These are phyloP conservation scores for Triplophysa siluroides DNA, from an alignment of 2,113 vertebrate genomes.

Conservation along the genomic window DNA sequence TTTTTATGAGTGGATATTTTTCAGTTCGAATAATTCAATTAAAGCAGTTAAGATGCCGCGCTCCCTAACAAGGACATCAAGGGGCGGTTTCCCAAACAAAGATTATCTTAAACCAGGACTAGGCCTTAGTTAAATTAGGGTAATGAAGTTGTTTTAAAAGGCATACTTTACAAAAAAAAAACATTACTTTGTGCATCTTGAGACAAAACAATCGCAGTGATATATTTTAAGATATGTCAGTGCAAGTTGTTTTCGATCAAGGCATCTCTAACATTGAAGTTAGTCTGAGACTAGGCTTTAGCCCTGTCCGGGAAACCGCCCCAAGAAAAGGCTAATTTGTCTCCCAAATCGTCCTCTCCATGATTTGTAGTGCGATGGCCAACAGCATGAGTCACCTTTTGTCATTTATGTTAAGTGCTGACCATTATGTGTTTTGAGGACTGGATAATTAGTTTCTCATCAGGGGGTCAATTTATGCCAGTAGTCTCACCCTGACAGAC, in stretches of 20 bases:
- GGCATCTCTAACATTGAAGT: too few species aligned
- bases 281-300: too few species aligned
- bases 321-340: neutral
- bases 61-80: neutral
- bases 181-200: too few species aligned
- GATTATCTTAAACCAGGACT: too few species aligned
- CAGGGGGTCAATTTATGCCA: conserved; percentile 11
- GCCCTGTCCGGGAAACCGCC: too few species aligned
- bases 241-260: too few species aligned
- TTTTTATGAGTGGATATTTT: conserved; percentile 21
- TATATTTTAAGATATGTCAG: too few species aligned
- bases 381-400: conserved; percentile 33
- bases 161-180: too few species aligned
- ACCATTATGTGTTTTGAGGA: conserved; percentile 8
- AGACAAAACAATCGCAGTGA: too few species aligned
- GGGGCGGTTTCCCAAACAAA: too few species aligned
- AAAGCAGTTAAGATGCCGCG: neutral
- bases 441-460: conserved; percentile 26
- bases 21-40: neutral
- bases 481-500: conserved; percentile 14
- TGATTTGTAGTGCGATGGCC: conserved; percentile 36
- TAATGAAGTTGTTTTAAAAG: too few species aligned
- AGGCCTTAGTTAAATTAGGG: too few species aligned
- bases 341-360: neutral
- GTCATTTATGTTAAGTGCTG: conserved; percentile 21